Percentiles rank a stretch among this genome's conserved stretches.
These are phyloP conservation scores for Nasua narica DNA, from an alignment of 2,797 vertebrate genomes.

Conservation along the genomic window DNA sequence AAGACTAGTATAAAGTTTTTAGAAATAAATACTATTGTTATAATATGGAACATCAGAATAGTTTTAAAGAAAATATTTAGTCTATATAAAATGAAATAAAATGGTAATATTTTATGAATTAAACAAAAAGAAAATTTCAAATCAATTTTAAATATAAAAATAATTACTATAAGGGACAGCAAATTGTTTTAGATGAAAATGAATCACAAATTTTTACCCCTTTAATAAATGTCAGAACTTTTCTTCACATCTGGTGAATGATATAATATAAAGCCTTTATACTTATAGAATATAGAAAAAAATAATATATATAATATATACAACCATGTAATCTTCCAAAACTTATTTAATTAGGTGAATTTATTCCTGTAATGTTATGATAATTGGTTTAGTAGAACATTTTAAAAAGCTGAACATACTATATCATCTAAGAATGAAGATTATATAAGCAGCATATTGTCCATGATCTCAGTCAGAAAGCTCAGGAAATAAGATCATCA, in stretches of 20 bases:
- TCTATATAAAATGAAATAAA: conserved; percentile 15
- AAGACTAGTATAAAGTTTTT: background rate
- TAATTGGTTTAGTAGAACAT: background rate
- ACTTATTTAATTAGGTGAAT: conserved; percentile 2
- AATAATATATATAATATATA: conserved; percentile 27
- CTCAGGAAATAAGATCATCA: conserved; percentile 61
- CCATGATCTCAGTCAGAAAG: conserved; percentile 21
- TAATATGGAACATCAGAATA: background rate
- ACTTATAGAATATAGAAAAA: conserved; percentile 36
- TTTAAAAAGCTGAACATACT: background rate
- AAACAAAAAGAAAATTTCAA: background rate
- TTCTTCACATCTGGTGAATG: background rate
- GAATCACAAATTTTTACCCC: conserved; percentile 18
- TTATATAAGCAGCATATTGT: background rate
- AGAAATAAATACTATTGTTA: background rate
- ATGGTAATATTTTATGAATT: background rate
- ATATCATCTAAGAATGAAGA: background rate
- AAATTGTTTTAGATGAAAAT: conserved; percentile 39
- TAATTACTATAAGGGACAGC: background rate
- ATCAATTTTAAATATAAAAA: background rate
- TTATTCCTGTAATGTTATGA: background rate
- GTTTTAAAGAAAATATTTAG: background rate
- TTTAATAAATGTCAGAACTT: conserved; percentile 36
- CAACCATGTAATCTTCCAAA: conserved; percentile 14
- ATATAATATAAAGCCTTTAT: conserved; percentile 22